These are phyloP conservation scores for Botia kubotai DNA, from an alignment of 2,797 vertebrate genomes.

Conservation along the genomic window DNA sequence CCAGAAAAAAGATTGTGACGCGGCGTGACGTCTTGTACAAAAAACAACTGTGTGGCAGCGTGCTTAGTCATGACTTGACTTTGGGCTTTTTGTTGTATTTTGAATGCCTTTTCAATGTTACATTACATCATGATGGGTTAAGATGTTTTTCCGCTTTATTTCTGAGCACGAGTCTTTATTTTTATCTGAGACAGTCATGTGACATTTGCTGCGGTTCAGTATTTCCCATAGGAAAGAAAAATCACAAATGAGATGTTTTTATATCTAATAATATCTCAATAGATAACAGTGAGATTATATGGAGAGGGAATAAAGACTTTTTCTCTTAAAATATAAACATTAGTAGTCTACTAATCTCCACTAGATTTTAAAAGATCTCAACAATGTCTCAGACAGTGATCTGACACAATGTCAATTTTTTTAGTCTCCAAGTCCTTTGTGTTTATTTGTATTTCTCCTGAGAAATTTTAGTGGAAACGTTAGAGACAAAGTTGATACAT, in stretches of 20 bases:
- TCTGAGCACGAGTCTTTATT: background rate
- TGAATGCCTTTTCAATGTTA: conserved; percentile 12
- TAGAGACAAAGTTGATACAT: background rate
- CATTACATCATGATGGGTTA: background rate
- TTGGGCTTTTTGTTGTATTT: background rate
- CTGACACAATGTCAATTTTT: background rate
- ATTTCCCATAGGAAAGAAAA: background rate
- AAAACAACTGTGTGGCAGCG: conserved; percentile 8
- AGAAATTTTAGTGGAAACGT: background rate
- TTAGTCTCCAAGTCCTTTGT: too few species aligned
- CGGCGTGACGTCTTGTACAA: background rate
- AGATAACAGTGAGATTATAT: background rate
- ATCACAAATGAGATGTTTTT: background rate
- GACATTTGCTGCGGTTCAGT: background rate
- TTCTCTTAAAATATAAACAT: too few species aligned
- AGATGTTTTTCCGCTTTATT: background rate
- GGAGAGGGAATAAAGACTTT: too few species aligned
- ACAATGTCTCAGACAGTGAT: background rate
- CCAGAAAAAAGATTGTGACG: background rate
- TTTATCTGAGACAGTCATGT: background rate
- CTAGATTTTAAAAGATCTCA: too few species aligned
- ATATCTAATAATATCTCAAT: background rate
- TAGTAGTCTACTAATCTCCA: too few species aligned
- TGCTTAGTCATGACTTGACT: conserved; percentile 25
- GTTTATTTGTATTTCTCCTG: background rate